Evolutionary conservation across 2,113 vertebrate species (phyloP).

Genomic region (Progne subis): DNA sequence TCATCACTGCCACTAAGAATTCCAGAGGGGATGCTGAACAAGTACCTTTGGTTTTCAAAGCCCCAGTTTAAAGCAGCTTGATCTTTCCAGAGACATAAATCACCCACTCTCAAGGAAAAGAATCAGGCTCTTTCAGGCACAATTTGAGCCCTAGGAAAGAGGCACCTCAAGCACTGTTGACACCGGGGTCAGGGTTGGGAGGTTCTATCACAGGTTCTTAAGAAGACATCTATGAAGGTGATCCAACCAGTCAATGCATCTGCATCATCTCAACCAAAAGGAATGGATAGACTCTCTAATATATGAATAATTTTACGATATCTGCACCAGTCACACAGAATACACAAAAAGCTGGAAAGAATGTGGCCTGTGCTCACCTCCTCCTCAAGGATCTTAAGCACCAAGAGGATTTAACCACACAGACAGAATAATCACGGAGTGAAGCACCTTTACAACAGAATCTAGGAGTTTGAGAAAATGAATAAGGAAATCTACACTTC

Average conservation of each 20-base stretch:
- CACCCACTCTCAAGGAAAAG: neutral
- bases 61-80: neutral
- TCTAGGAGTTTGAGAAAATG: neutral
- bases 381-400: neutral
- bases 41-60: constrained; percentile 2
- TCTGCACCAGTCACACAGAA: neutral
- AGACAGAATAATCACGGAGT: neutral
- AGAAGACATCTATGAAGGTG: neutral
- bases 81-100: neutral
- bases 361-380: neutral
- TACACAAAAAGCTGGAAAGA: neutral
- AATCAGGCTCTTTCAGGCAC: neutral
- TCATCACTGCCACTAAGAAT: neutral
- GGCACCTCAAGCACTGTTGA: neutral
- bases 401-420: neutral
- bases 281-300: neutral
- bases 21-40: neutral
- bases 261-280: neutral
- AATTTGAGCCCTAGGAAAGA: neutral
- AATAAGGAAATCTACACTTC: neutral
- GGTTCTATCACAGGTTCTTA: neutral
- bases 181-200: neutral
- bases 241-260: neutral
- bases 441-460: neutral
- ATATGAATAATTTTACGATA: neutral